Conservation (phyloP, 2,113 vertebrate species). For the Eubucco bourcierii region DNA sequence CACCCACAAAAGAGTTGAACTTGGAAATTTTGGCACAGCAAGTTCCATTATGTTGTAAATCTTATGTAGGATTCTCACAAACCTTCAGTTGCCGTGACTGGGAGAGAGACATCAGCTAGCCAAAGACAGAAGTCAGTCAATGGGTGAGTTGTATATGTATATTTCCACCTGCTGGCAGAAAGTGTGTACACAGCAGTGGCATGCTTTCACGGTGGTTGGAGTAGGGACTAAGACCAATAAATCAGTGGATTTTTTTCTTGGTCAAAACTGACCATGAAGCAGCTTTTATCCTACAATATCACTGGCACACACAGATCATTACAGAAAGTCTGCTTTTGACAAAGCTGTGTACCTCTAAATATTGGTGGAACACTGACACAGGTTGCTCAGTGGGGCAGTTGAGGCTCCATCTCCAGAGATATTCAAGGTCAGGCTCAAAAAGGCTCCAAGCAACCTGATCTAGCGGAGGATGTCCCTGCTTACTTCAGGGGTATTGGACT, state of each 20-base stretch:
- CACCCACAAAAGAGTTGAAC: neutral
- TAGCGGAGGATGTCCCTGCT: too few relatives aligned
- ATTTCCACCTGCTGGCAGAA: constrained; percentile 55
- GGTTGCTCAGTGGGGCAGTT: too few relatives aligned
- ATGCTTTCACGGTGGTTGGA: neutral
- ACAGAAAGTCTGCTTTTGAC: neutral
- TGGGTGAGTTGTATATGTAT: neutral
- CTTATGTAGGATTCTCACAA: neutral
- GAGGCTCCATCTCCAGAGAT: too few relatives aligned
- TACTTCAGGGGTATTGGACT: too few relatives aligned
- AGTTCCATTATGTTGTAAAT: neutral
- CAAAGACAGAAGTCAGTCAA: neutral
- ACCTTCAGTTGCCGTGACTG: neutral
- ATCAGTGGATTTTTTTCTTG: neutral
- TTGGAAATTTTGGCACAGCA: neutral
- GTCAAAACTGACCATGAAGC: neutral
- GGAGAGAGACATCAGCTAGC: neutral
- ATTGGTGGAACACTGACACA: too few relatives aligned
- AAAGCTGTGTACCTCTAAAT: neutral
- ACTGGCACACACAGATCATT: neutral
- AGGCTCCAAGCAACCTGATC: too few relatives aligned
- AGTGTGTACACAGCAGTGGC: neutral
- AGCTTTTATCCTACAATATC: neutral
- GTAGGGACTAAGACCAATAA: neutral
- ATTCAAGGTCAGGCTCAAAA: too few relatives aligned